Evolutionary conservation across 2,797 vertebrate species (phyloP).

Genomic region (Bryconaethiops microstoma): DNA sequence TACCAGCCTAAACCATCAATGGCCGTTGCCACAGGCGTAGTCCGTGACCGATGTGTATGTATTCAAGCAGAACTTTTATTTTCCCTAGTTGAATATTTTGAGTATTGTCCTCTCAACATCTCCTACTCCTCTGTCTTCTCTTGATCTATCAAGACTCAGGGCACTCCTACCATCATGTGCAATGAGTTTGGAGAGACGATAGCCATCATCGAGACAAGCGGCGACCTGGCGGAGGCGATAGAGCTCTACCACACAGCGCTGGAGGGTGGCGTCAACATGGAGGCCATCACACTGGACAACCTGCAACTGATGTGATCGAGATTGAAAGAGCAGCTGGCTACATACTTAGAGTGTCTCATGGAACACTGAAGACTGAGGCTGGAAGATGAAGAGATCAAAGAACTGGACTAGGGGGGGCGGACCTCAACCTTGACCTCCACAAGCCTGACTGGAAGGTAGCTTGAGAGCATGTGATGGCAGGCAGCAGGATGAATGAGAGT

Average conservation of each 20-base stretch:
- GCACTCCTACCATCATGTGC: slow-evolving; percentile 88
- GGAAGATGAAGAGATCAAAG: not conserved
- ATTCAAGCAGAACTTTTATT: too few relatives aligned
- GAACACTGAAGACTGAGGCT: not conserved
- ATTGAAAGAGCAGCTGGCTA: not conserved
- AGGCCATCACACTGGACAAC: slow-evolving; percentile 74
- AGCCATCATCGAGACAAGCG: slow-evolving; percentile 89
- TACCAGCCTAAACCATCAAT: too few relatives aligned
- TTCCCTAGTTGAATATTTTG: not conserved
- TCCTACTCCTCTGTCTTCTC: not conserved
- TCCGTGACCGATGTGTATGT: too few relatives aligned
- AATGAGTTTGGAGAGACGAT: slow-evolving; percentile 92
- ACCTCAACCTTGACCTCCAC: not conserved
- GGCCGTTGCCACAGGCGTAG: too few relatives aligned
- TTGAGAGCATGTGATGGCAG: not conserved
- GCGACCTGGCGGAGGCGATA: slow-evolving; percentile 87
- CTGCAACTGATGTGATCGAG: slow-evolving; percentile 59
- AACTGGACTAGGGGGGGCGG: not conserved
- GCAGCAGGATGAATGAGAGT: not conserved
- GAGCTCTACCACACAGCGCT: slow-evolving; percentile 89
- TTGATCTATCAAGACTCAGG: slow-evolving; percentile 62
- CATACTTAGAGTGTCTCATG: not conserved
- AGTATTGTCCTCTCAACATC: not conserved
- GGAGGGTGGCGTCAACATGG: slow-evolving; percentile 76
- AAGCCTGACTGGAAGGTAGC: not conserved